phyloP scores from a whole-genome alignment of 2,888 invertebrate species.

The Ormyrus labotus region DNA sequence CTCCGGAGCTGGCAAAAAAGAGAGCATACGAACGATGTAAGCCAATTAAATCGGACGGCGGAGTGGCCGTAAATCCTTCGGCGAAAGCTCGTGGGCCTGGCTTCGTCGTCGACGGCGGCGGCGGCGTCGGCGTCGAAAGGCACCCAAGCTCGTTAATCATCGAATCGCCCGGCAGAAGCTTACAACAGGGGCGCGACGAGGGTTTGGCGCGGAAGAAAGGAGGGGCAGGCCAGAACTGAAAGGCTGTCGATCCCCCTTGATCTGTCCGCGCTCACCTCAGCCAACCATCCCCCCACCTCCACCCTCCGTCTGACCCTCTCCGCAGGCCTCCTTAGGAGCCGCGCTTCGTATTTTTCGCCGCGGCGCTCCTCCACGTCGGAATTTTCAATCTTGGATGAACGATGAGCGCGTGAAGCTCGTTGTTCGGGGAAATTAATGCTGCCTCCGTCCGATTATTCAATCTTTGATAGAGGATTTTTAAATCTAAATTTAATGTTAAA shows the following conservation, averaged over 20 bases:
- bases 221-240: background rate
- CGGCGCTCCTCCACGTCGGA: too few species aligned
- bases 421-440: background rate
- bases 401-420: background rate
- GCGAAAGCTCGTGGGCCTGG: background rate
- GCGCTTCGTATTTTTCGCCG: too few species aligned
- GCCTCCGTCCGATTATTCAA: too few species aligned
- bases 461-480: too few species aligned
- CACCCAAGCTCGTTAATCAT: slow-evolving; percentile 58
- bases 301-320: too few species aligned
- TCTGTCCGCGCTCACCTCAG: background rate
- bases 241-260: slow-evolving; percentile 38
- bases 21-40: slow-evolving; percentile 54
- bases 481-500: too few species aligned
- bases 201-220: slow-evolving; percentile 12
- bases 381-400: background rate
- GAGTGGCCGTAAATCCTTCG: slow-evolving; percentile 56
- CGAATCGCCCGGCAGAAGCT: slow-evolving; percentile 56
- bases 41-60: slow-evolving; percentile 57
- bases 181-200: slow-evolving; percentile 8
- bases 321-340: too few species aligned
- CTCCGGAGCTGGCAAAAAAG: too few species aligned
- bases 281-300: too few species aligned
- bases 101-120: background rate
- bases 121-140: slow-evolving; percentile 36